Evolutionary conservation across 2,797 vertebrate species (phyloP).

Genomic region (Falco columbarius): DNA sequence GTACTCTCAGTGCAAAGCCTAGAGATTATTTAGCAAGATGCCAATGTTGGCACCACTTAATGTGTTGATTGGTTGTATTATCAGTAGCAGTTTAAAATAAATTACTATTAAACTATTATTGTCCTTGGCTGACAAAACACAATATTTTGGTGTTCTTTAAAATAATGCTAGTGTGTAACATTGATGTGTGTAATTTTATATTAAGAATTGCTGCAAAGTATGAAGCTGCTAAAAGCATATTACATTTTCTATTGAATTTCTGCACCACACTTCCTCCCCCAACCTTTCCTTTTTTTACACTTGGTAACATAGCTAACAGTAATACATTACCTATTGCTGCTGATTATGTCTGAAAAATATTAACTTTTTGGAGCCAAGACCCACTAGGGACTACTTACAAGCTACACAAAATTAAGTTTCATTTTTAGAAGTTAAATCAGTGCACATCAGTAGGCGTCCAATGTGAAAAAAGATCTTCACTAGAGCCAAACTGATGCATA

Average conservation of each 20-base stretch:
- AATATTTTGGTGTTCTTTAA: slow-evolving; percentile 81
- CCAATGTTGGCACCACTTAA: slow-evolving; percentile 86
- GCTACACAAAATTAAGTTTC: slow-evolving; percentile 80
- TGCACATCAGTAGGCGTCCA: slow-evolving; percentile 71
- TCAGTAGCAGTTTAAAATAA: slow-evolving; percentile 85
- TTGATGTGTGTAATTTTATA: slow-evolving; percentile 69
- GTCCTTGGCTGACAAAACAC: slow-evolving; percentile 81
- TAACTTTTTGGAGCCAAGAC: slow-evolving; percentile 73
- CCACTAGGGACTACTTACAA: slow-evolving; percentile 71
- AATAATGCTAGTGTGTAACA: slow-evolving; percentile 57
- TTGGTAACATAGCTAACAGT: slow-evolving; percentile 71
- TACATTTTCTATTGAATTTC: slow-evolving; percentile 49
- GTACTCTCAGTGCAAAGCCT: slow-evolving; percentile 84
- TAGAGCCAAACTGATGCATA: slow-evolving; percentile 71
- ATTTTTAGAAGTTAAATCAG: slow-evolving; percentile 77
- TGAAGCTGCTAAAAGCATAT: slow-evolving; percentile 50
- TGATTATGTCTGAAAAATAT: slow-evolving; percentile 79
- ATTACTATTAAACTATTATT: slow-evolving; percentile 84
- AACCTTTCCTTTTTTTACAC: slow-evolving; percentile 58
- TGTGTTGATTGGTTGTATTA: slow-evolving; percentile 86
- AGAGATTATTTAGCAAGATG: slow-evolving; percentile 96
- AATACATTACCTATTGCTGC: slow-evolving; percentile 72
- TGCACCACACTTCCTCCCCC: slow-evolving; percentile 1
- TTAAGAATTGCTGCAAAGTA: slow-evolving; percentile 63
- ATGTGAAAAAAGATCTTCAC: slow-evolving; percentile 58